These are phyloP conservation scores for Heliocidaris erythrogramma DNA, from an alignment of 35 echinoderm and acorn worm species.

Conservation along the genomic window DNA sequence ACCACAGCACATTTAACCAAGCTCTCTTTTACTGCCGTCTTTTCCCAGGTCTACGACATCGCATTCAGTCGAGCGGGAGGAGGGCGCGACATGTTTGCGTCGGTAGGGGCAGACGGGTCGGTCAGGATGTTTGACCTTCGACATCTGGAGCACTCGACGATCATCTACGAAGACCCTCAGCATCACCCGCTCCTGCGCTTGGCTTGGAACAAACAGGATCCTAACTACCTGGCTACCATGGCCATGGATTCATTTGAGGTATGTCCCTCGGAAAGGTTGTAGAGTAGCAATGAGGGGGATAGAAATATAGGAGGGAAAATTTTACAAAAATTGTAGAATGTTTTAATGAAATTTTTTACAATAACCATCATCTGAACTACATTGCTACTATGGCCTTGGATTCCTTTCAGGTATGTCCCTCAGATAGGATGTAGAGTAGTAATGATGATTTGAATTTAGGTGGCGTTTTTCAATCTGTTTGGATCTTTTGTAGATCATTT, in stretches of 20 bases:
- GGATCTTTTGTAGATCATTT: no score
- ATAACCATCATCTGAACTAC: constrained; percentile 58
- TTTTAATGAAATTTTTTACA: neutral
- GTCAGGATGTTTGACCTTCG: constrained; percentile 97
- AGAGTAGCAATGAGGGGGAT: neutral
- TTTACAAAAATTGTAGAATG: no score
- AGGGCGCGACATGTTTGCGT: constrained; percentile 96
- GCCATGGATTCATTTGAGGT: constrained; percentile 99
- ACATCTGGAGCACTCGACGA: constrained; percentile 97
- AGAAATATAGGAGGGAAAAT: no score
- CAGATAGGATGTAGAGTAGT: no score
- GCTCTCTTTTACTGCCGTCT: neutral
- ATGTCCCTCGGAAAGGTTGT: neutral
- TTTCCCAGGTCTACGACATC: constrained; percentile 91
- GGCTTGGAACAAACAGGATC: constrained; percentile 98
- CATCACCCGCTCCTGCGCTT: constrained; percentile 92
- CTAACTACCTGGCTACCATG: constrained; percentile 97
- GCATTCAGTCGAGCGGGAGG: constrained; percentile 96
- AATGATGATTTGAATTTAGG: no score
- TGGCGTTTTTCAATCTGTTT: no score
- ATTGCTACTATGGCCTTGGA: constrained; percentile 95
- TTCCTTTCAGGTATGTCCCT: constrained; percentile 90
- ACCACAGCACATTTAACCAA: no score
- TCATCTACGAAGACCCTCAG: constrained; percentile 97
- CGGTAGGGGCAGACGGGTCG: constrained; percentile 92